Base-by-base conservation (phyloP, 2,113 vertebrate species). In the Onychorhynchus coronatus region DNA sequence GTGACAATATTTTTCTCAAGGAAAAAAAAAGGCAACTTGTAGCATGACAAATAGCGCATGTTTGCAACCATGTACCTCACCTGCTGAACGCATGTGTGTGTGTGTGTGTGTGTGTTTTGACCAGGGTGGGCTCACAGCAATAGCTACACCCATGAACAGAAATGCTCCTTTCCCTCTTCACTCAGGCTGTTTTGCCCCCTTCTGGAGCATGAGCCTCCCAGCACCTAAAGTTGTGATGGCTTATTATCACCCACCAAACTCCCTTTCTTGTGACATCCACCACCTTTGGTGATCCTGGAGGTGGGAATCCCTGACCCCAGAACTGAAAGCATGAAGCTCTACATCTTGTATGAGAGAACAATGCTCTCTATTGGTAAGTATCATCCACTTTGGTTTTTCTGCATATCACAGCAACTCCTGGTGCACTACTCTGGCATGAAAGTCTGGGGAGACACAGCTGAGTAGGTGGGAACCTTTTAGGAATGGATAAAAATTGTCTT, bases 1-100 rank as follows among this genome's bases (percentile, higher is more conserved):
- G 93, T 97, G 96, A 95, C 97, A 96, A 92, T 77, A 91, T 93
- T 92, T 90, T 91, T 88, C 68, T 66, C 44, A 20, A 23, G 35
- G n/a, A 94, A 94, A 95, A 91, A 91, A 84, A 90, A 93, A 71
- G 76, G 47, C 62, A 78, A 94, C 89, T 90, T 81, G 55, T 76
- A 96, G 83, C 78, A 61, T 95, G 94, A 90, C 41, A 83, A 93
- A 88, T 71, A 70, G 22, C 16, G 20, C 9, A 15, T 6, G 35
- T 47, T 74, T 70, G 63, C 46, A 83, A 47, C 42, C 68, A 4
- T 6, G 71, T 39, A 79, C 85, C 78, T 59, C 70, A 74, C 68
- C 71, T 85, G 87, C 84, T 87, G 75, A 92, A 85, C 47, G n/a
- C n/a, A n/a, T n/a, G n/a, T n/a, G n/a, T 6, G 5, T 2, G 13